Evolutionary conservation across 2,797 vertebrate species (phyloP), one percentile per base, ranked within the genome.

Genomic region (Sebastes ruberrimus): DNA sequence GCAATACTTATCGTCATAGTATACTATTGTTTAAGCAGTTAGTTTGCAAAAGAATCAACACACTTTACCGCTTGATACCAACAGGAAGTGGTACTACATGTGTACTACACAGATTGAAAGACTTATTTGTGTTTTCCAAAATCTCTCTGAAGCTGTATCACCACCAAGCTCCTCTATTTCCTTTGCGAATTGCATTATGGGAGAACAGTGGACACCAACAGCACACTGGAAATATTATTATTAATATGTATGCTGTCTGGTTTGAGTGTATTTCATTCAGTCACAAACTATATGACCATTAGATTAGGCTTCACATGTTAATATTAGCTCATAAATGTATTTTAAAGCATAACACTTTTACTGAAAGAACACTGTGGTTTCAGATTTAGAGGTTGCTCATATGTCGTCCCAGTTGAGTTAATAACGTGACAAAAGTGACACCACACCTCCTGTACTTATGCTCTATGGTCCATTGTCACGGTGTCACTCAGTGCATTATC

Each of bases 271-370:
- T 42, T 42, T 42, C 38, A 42, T 42, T 42, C 0, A 42, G 38
- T 42, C 38, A 42, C 13, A 57, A 57, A 57, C 13, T 22, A 55
- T 0, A 16, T 42, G 13, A 0, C 1, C 13, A 42, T 6, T 42
- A 42, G 23, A 27, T 0, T 0, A 0, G 4, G 11, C 23, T 57
- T 57, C 1, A 57, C 23, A 4, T 0, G 55, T 57, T 25, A 4
- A 57, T 14, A 59, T 28, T 27, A 18, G 57, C 27, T 30, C 57
- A 10, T 30, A 0, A 8, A 59, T 30, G 0, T 59, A 59, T 32
- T n/a, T 10, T 30, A 57, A 1, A 16, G 25, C 23, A 20, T 28
- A 10, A 6, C 16, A 11, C 9, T n/a, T 33, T n/a, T 32, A 0
- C 60, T 69, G 14, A 64, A 25, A 55, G 4, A n/a, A 46, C 42